Evolutionary conservation across 2,888 invertebrate genomes (phyloP), one percentile per base, ranked within the genome.

Genomic region (Eurytoma adleriae): DNA sequence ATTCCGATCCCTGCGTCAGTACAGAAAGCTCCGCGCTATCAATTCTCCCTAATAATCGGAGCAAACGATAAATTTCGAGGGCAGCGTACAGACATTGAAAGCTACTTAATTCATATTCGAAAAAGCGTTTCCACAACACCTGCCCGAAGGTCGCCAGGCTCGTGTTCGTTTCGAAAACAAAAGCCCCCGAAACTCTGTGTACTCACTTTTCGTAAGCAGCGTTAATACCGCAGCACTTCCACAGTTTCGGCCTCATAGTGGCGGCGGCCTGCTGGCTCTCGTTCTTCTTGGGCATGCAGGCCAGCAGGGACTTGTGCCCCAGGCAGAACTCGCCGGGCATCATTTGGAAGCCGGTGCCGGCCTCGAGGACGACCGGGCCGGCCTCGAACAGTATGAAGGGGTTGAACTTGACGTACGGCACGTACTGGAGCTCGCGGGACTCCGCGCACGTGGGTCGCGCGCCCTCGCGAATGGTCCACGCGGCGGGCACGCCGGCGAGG

Each of bases 161-260:
- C 30, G 3, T 0, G 3, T 30, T 4, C 7, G n/a, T 40, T 13
- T 40, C 30, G n/a, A 74, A 7, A 66, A 5, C 7, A 18, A 13
- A 20, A 52, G n/a, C 40, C 10, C 10, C 10, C 10, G 40, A 0
- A 40, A 7, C 40, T 10, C 7, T 24, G 2, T 24, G 3, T 40
- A 79, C 81, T 76, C 24, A 82, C 82, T 59, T 68, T 88, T 93
- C 93, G 86, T 93, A 96, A 71, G 92, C 93, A 12, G 93, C 93
- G 69, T 93, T 92, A 71, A 92, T 91, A 3, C 94, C 94, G 89
- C 96, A 96, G 87, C 96, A 96, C 90, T 96, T 95, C 87, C 92
- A 92, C 57, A 93, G 88, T 83, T 86, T 87, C 50, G 89, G 88
- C 83, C 86, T 91, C 86, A 87, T 87, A 75, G 91, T 89, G 83